phyloP scores from a whole-genome alignment of 2,888 invertebrate genomes.

The Pocota personata region DNA sequence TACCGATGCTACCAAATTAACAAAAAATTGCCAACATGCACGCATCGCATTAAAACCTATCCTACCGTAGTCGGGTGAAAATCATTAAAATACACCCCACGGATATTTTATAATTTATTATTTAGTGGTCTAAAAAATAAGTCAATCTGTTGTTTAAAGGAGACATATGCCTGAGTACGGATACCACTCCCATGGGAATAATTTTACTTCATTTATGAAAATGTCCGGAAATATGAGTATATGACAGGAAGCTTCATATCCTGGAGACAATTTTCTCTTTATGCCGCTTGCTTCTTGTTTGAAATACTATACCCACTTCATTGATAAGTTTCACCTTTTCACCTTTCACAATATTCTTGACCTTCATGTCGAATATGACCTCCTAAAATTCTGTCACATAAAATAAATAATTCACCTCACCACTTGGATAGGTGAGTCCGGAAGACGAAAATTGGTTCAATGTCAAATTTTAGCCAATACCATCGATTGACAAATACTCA shows the following conservation, averaged over 20 bases:
- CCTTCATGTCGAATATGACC: neutral
- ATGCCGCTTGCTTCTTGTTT: neutral
- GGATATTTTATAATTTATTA: no score
- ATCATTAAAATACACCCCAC: no score
- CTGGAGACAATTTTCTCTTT: neutral
- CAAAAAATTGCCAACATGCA: no score
- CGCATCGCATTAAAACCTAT: no score
- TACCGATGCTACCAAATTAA: no score
- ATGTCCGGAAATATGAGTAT: neutral
- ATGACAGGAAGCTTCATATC: neutral
- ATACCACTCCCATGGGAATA: no score
- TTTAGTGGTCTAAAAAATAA: no score
- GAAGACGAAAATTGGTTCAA: neutral
- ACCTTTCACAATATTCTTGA: neutral
- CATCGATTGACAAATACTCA: neutral
- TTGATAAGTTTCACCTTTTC: neutral
- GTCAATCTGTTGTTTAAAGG: no score
- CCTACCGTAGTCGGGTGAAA: no score
- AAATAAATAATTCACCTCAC: neutral
- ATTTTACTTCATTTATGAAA: neutral
- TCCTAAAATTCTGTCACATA: neutral
- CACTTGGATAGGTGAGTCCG: neutral
- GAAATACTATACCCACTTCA: neutral
- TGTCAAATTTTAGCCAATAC: neutral
- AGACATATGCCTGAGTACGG: no score